Evolutionary conservation across 2,888 invertebrate genomes (phyloP).

Genomic region (Leucophenga maculata): DNA sequence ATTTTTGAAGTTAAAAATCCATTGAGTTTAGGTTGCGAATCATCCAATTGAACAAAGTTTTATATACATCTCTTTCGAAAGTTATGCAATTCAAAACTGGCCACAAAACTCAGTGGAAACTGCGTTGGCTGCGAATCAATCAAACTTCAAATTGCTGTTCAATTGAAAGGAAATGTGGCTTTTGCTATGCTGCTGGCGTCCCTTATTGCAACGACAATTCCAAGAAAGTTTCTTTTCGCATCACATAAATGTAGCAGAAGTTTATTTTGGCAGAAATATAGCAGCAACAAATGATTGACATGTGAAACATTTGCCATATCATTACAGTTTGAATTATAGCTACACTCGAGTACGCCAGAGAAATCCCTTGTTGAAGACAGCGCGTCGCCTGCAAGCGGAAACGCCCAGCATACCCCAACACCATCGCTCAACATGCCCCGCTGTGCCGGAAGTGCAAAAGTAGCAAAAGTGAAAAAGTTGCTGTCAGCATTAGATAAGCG

Average conservation of each 20-base stretch:
- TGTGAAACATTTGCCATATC: conserved; percentile 52
- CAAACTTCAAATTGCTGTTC: conserved; percentile 16
- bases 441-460: conserved; percentile 44
- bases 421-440: conserved; percentile 46
- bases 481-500: conserved; percentile 70
- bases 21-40: too few relatives aligned
- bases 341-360: conserved; percentile 24
- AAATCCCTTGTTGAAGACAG: conserved; percentile 31
- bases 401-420: conserved; percentile 46
- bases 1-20: too few relatives aligned
- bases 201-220: too few relatives aligned
- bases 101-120: conserved; percentile 23
- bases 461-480: conserved; percentile 67
- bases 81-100: conserved; percentile 34
- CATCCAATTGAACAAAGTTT: too few relatives aligned
- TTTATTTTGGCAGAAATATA: conserved; percentile 47
- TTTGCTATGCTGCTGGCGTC: conserved; percentile 26
- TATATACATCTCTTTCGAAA: too few relatives aligned
- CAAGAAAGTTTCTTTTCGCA: background rate
- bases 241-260: too few relatives aligned
- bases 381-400: conserved; percentile 45
- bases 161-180: conserved; percentile 46
- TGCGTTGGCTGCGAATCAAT: conserved; percentile 14
- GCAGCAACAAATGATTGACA: conserved; percentile 67
- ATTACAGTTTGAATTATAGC: conserved; percentile 34